Evolutionary conservation across 2,113 vertebrate genomes (phyloP).

Genomic region (Rhadina sibilatrix): DNA sequence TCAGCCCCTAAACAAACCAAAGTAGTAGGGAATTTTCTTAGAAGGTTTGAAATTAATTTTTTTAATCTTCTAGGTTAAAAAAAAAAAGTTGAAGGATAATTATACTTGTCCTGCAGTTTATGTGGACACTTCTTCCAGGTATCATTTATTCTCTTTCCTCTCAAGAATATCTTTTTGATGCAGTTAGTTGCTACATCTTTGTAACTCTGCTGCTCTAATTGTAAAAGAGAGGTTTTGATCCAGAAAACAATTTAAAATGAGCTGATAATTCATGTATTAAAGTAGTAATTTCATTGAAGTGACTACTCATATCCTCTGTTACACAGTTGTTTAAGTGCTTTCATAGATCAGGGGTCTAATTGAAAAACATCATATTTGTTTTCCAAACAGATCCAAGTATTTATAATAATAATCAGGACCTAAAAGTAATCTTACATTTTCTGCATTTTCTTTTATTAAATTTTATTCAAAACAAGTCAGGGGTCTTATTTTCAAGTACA

Average conservation of each 20-base stretch:
- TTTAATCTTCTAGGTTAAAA: neutral
- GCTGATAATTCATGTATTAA: constrained; percentile 39
- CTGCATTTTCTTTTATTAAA: neutral
- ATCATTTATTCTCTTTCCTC: neutral
- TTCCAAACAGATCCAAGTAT: neutral
- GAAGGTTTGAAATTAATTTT: neutral
- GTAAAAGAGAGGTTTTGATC: constrained; percentile 30
- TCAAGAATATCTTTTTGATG: neutral
- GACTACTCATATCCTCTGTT: neutral
- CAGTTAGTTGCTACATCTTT: neutral
- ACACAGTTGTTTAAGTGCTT: neutral
- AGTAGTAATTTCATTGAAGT: constrained; percentile 40
- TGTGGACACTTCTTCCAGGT: neutral
- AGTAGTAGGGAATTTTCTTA: neutral
- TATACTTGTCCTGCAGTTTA: neutral
- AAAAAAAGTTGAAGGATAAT: neutral
- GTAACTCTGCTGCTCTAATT: neutral
- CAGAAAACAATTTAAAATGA: constrained; percentile 30
- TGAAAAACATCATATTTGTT: neutral
- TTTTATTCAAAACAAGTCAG: neutral
- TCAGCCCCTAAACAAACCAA: neutral
- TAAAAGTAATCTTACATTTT: neutral
- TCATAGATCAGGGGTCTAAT: neutral
- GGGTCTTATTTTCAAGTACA: neutral
- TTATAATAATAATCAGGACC: neutral